These are phyloP conservation scores for Pseudomyrmex pallidus DNA, from an alignment of 1,140 invertebrate genomes.

Conservation along the genomic window DNA sequence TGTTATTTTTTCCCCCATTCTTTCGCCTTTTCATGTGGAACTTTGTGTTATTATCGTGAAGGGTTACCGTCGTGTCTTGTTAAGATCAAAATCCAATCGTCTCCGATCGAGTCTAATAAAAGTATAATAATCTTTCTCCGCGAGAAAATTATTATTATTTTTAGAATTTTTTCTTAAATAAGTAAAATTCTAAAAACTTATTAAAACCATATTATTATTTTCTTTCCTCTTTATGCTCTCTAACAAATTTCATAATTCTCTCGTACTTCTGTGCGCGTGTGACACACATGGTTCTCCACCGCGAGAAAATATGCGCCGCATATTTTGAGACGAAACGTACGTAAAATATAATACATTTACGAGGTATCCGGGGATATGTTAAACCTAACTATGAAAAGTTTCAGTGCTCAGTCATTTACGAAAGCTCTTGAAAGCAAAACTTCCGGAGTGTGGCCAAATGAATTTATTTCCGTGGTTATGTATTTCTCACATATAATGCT, in stretches of 20 bases:
- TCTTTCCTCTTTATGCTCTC: too few relatives aligned
- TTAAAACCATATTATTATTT: too few relatives aligned
- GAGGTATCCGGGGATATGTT: slow-evolving; percentile 35
- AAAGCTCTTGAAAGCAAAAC: slow-evolving; percentile 46
- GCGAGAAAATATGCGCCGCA: background rate
- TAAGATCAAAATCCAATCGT: background rate
- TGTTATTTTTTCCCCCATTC: background rate
- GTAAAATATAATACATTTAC: slow-evolving; percentile 37
- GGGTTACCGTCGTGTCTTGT: background rate
- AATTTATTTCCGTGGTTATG: slow-evolving; percentile 19
- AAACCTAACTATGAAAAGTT: slow-evolving; percentile 42
- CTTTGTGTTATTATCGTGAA: slow-evolving; percentile 5
- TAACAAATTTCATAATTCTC: background rate
- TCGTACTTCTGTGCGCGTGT: background rate
- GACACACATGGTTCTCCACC: too few relatives aligned
- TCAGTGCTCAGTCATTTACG: slow-evolving; percentile 31
- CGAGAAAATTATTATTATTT: too few relatives aligned
- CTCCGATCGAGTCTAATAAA: too few relatives aligned
- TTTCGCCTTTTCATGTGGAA: background rate
- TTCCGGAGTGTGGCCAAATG: slow-evolving; percentile 7
- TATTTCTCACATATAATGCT: background rate
- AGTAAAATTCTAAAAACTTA: too few relatives aligned
- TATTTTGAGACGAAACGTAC: background rate
- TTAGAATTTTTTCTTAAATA: too few relatives aligned
- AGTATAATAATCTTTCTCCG: too few relatives aligned